Conservation (phyloP, 2,113 vertebrate species). For the Dromiciops gliroides region DNA sequence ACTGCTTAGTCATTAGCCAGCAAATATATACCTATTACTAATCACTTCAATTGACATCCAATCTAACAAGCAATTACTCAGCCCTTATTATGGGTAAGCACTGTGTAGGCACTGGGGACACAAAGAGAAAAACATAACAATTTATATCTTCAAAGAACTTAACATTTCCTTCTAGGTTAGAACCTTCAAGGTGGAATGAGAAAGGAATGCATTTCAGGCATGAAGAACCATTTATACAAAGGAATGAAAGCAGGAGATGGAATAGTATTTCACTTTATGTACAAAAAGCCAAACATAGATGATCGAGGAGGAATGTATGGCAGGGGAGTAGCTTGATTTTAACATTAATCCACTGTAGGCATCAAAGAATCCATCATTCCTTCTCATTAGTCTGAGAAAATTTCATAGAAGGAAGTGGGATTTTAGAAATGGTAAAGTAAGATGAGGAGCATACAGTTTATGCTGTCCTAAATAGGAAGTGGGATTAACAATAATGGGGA, state of each 20-base stretch:
- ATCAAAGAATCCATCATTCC: not conserved
- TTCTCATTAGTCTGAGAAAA: not conserved
- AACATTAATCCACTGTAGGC: not conserved
- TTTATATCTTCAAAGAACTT: not conserved
- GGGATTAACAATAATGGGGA: not conserved
- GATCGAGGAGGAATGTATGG: not conserved
- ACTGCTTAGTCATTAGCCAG: conserved; percentile 8
- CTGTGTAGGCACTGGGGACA: not conserved
- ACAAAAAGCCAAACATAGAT: not conserved
- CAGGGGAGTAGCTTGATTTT: not conserved
- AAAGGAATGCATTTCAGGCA: not conserved
- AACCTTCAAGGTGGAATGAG: not conserved
- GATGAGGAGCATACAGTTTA: not conserved
- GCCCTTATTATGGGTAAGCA: not conserved
- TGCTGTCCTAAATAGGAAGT: not conserved
- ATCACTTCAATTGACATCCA: not conserved
- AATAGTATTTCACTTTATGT: not conserved
- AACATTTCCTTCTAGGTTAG: not conserved
- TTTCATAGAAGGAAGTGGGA: not conserved
- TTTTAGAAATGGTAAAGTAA: not conserved
- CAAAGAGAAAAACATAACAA: not conserved
- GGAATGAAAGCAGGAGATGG: not conserved
- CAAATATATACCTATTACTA: not conserved
- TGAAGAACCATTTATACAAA: not conserved
- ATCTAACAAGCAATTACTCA: not conserved